Percentiles rank a stretch among this genome's conserved stretches.
phyloP scores from a whole-genome alignment of 2,888 invertebrate genomes.

The Lumbricus terrestris region DNA sequence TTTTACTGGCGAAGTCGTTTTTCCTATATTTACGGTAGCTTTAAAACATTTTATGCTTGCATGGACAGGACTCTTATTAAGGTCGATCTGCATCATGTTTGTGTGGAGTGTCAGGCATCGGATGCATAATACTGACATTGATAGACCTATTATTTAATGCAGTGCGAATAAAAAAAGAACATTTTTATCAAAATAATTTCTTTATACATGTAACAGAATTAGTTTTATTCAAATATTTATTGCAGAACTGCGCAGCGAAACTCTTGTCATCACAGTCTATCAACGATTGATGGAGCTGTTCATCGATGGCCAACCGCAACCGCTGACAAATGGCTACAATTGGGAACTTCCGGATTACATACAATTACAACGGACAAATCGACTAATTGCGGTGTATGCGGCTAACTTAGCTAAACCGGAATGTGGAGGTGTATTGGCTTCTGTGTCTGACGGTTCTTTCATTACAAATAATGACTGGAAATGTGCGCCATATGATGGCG shows the following conservation, averaged over 20 bases:
- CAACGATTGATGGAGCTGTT: background rate
- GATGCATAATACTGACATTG: too few relatives aligned
- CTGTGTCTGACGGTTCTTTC: background rate
- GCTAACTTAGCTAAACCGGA: background rate
- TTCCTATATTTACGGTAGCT: too few relatives aligned
- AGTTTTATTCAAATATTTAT: background rate
- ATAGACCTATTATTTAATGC: too few relatives aligned
- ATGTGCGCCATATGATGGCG: background rate
- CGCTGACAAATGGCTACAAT: background rate
- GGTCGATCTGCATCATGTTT: too few relatives aligned
- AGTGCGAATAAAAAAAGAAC: too few relatives aligned
- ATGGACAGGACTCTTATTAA: too few relatives aligned
- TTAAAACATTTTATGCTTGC: too few relatives aligned
- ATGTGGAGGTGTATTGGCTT: conserved; percentile 7
- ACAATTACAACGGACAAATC: background rate
- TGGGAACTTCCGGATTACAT: background rate
- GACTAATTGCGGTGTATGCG: background rate
- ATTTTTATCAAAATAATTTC: too few relatives aligned
- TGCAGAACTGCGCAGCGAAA: background rate
- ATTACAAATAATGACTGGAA: background rate
- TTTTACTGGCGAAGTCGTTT: too few relatives aligned
- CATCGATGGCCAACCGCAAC: background rate
- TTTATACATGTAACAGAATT: too few relatives aligned
- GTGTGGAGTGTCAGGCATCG: too few relatives aligned
- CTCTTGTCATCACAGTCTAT: background rate